phyloP scores from a whole-genome alignment of 2,797 vertebrate species.

The Hypotaenidia okinawae region DNA sequence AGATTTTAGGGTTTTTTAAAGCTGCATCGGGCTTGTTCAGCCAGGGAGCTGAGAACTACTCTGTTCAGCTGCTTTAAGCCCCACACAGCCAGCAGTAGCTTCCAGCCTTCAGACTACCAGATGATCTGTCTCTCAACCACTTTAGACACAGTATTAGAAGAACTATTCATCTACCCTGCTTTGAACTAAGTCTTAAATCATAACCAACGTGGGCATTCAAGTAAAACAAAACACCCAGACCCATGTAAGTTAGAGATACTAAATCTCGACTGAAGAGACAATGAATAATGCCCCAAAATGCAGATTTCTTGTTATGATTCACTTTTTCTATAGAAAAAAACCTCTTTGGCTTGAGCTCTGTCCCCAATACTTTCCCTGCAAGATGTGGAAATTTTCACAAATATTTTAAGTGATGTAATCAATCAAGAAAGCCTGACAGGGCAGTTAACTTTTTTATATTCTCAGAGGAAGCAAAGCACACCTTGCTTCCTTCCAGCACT shows the following conservation, averaged over 20 bases:
- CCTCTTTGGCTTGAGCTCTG: not conserved
- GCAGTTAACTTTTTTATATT: not conserved
- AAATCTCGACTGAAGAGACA: not conserved
- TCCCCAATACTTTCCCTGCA: not conserved
- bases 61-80: not conserved
- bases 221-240: not conserved
- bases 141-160: too few relatives aligned
- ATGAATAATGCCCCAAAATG: rapidly evolving
- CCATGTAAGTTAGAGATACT: not conserved
- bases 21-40: rapidly evolving
- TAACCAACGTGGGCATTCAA: not conserved
- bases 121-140: rapidly evolving
- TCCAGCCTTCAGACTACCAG: not conserved
- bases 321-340: not conserved
- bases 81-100: rapidly evolving
- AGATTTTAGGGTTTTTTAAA: not conserved
- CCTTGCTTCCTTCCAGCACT: not conserved
- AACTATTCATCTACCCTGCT: too few relatives aligned
- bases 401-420: rapidly evolving
- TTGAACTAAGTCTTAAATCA: too few relatives aligned
- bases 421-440: not conserved
- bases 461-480: not conserved
- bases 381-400: not conserved
- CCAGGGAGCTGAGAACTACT: rapidly evolving
- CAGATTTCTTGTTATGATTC: not conserved